Evolutionary conservation across 2,113 vertebrate species (phyloP), one percentile per base, ranked within the genome.

Genomic region (Caretta caretta): DNA sequence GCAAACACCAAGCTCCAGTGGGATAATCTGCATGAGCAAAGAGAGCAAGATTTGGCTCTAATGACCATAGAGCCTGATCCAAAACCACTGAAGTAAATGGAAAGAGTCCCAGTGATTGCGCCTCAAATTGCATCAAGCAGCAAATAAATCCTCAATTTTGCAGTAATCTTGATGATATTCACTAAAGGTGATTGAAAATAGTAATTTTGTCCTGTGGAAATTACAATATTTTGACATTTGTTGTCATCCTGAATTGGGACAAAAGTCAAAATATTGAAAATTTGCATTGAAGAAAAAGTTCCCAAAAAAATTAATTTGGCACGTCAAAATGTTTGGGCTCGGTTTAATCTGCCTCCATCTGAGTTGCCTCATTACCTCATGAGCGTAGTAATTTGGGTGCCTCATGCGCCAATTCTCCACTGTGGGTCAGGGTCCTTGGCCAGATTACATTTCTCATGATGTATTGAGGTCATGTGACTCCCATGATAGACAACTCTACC

Each of bases 141-240:
- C 25, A 92, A 51, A 29, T 84, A 62, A 17, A 83, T 48, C 83
- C 85, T 90, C 89, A 59, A 54, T 89, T 84, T 53, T 87, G 38
- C 38, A 38, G 38, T 31, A 75, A 48, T 31, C 85, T 81, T 51
- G 27, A 25, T 8, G 11, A 24, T 49, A 38, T 88, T 81, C 83
- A 82, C 31, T 80, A 46, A 78, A 90, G 82, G 10, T 35, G 3
- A 76, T 5, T 80, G 53, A 49, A 35, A 92, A 87, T 35, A 38
- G 91, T 35, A 83, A 88, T 80, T 78, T 85, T 80, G 78, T n/a
- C 90, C 87, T 91, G 89, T 50, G 51, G 84, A 93, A 93, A 84
- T n/a, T n/a, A n/a, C 7, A 78, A 84, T 49, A 5, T 46, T 82
- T 90, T 53, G 4, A 3, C 17, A 75, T 13, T 78, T 38, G 19